These are phyloP conservation scores for Typhlomys cinereus DNA, from an alignment of 2,113 vertebrate genomes.

Conservation along the genomic window DNA sequence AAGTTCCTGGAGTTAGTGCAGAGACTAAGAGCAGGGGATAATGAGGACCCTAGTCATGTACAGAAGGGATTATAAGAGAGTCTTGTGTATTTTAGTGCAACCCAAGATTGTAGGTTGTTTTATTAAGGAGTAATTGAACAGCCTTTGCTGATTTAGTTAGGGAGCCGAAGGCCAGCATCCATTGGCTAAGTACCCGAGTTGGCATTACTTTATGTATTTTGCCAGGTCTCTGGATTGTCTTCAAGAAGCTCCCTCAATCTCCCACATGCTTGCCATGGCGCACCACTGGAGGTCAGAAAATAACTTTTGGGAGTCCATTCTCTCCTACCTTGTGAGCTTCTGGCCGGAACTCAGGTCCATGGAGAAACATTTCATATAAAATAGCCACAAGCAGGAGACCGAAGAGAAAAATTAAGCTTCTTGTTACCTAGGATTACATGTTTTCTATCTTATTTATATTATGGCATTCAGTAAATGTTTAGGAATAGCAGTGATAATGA, in stretches of 20 bases:
- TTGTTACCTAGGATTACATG: conserved; percentile 45
- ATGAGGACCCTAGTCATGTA: not conserved
- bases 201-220: not conserved
- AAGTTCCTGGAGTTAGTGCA: conserved; percentile 21
- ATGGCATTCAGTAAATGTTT: conserved; percentile 31
- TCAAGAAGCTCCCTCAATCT: too few relatives aligned
- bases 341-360: too few relatives aligned
- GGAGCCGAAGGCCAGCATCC: not conserved
- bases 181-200: conserved; percentile 39
- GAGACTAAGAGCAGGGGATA: not conserved
- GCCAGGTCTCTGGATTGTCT: conserved; percentile 3
- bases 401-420: conserved; percentile 36
- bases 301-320: too few relatives aligned
- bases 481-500: conserved; percentile 26
- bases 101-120: not conserved
- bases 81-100: conserved; percentile 9
- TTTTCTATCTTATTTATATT: conserved; percentile 29
- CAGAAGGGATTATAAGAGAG: conserved; percentile 1
- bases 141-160: conserved; percentile 35
- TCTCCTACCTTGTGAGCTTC: too few relatives aligned
- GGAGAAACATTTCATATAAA: conserved; percentile 60
- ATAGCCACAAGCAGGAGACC: conserved; percentile 14
- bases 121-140: conserved; percentile 37
- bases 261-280: too few relatives aligned
- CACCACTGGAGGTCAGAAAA: too few relatives aligned